These are phyloP conservation scores for Caenorhabditis drosophilae DNA, from an alignment of 2,888 invertebrate genomes.

Conservation along the genomic window DNA sequence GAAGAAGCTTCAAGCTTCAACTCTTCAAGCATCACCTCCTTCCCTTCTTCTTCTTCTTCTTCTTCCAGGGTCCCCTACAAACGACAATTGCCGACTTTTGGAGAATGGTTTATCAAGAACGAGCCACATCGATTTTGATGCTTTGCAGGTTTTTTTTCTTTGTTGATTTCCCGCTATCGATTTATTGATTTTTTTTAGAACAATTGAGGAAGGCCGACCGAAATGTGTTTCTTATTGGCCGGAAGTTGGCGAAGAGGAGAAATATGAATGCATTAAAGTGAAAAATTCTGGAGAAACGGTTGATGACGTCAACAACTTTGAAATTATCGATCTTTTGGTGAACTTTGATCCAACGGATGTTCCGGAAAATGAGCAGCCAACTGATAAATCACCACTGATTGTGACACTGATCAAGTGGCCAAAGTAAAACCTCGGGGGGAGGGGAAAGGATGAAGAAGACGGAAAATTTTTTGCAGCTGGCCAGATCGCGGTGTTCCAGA, in stretches of 20 bases:
- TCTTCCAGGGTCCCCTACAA: conserved; percentile 86
- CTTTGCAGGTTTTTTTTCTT: conserved; percentile 36
- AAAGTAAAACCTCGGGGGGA: too few relatives aligned
- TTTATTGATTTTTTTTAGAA: conserved; percentile 24
- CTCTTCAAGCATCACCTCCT: background rate
- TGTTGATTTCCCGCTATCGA: background rate
- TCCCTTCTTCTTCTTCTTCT: too few relatives aligned
- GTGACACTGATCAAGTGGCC: conserved; percentile 49
- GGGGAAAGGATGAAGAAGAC: too few relatives aligned
- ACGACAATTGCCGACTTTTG: conserved; percentile 91
- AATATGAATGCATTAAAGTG: conserved; percentile 26
- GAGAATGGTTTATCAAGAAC: conserved; percentile 98
- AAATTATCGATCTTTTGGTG: conserved; percentile 25
- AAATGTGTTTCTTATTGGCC: conserved; percentile 55
- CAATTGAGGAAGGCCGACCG: conserved; percentile 47
- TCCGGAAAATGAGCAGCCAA: conserved; percentile 16
- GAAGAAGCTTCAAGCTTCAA: background rate
- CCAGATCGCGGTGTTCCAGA: conserved; percentile 54
- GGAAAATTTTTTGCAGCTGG: conserved; percentile 44
- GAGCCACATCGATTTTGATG: conserved; percentile 46
- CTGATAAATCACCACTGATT: conserved; percentile 22
- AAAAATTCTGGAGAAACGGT: conserved; percentile 34
- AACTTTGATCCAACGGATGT: conserved; percentile 15
- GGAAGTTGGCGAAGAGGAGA: conserved; percentile 26
- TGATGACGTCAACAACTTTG: conserved; percentile 37